phyloP scores from a whole-genome alignment of 2,888 invertebrate species.

The Tromatobia lineatoria region DNA sequence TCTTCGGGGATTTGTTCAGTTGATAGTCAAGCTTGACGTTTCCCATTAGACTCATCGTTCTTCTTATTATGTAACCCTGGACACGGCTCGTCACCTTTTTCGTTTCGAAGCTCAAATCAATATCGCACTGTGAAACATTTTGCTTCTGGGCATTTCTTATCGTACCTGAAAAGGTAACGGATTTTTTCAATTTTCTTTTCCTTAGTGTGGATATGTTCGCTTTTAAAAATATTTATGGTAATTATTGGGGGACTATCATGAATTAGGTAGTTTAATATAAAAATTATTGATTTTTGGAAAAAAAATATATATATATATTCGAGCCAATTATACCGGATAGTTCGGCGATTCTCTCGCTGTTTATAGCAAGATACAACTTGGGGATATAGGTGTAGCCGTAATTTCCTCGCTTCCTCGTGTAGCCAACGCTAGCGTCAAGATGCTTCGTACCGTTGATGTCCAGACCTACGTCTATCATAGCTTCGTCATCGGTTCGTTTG shows the following conservation, averaged over 20 bases:
- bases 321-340: constrained; percentile 87
- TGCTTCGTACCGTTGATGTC: constrained; percentile 91
- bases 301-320: too few species aligned
- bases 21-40: constrained; percentile 90
- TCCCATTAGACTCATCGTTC: constrained; percentile 86
- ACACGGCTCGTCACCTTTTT: constrained; percentile 91
- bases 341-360: constrained; percentile 91
- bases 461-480: constrained; percentile 89
- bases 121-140: constrained; percentile 92
- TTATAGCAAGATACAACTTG: constrained; percentile 90
- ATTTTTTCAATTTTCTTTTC: not conserved
- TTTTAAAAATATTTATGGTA: too few species aligned
- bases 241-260: too few species aligned
- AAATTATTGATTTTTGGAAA: too few species aligned
- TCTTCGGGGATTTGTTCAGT: constrained; percentile 86
- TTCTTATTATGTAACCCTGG: constrained; percentile 90
- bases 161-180: constrained; percentile 85
- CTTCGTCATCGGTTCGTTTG: constrained; percentile 89
- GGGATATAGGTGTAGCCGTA: constrained; percentile 91
- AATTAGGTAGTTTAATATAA: too few species aligned
- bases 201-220: not conserved
- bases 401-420: constrained; percentile 87
- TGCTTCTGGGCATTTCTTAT: constrained; percentile 89
- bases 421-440: constrained; percentile 89
- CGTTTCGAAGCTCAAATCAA: constrained; percentile 92